Evolutionary conservation across 1,140 invertebrate genomes (phyloP).

Genomic region (Parapsyche elsis): DNA sequence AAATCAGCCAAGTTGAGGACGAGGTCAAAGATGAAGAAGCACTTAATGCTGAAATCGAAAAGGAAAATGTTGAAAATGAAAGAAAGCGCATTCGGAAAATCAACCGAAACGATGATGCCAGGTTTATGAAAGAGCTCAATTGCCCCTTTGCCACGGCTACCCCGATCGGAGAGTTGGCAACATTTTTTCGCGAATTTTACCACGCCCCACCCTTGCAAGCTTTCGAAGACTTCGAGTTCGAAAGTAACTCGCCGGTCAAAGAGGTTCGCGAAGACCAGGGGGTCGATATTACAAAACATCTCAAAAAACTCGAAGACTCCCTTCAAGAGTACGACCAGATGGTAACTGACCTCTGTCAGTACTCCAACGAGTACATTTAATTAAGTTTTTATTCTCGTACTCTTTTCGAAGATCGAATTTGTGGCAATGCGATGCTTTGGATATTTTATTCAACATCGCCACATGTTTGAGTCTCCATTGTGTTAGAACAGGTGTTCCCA

Average conservation of each 20-base stretch:
- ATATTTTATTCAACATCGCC: too few relatives aligned
- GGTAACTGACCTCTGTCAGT: not conserved
- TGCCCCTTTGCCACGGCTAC: not conserved
- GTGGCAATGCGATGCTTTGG: too few relatives aligned
- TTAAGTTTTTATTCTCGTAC: not conserved
- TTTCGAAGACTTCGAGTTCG: not conserved
- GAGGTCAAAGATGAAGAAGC: not conserved
- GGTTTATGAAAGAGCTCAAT: not conserved
- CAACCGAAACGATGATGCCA: not conserved
- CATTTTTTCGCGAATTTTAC: not conserved
- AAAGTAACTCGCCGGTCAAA: not conserved
- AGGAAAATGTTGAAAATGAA: not conserved
- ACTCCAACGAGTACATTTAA: constrained; percentile 16
- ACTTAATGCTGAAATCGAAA: not conserved
- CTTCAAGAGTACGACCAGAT: constrained; percentile 3
- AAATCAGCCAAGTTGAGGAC: not conserved
- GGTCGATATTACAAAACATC: not conserved
- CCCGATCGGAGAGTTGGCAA: not conserved
- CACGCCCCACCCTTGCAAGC: not conserved
- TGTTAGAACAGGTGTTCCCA: too few relatives aligned
- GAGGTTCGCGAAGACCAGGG: not conserved
- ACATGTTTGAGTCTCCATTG: too few relatives aligned
- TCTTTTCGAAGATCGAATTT: too few relatives aligned
- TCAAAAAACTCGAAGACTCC: not conserved
- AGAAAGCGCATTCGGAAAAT: not conserved